Evolutionary conservation across 2,797 vertebrate genomes (phyloP).

Genomic region (Craterocephalus amniculus): DNA sequence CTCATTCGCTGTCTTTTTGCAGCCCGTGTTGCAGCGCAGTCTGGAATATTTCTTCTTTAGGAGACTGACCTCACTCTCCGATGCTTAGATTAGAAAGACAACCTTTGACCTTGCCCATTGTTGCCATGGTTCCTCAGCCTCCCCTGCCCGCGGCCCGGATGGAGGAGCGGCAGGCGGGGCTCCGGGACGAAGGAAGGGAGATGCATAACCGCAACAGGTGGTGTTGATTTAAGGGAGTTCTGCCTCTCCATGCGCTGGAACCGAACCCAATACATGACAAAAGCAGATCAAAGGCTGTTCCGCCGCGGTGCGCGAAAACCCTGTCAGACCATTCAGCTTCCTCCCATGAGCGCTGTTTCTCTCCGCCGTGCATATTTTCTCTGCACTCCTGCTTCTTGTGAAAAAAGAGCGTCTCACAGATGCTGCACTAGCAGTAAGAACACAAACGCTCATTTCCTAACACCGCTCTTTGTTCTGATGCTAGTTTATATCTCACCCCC

Average conservation of each 20-base stretch:
- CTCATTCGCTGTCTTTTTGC: constrained; percentile 3
- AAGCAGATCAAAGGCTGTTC: constrained; percentile 78
- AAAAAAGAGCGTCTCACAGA: constrained; percentile 72
- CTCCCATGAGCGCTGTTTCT: constrained; percentile 65
- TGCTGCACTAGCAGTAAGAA: constrained; percentile 67
- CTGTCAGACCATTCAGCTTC: constrained; percentile 73
- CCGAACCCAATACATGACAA: constrained; percentile 76
- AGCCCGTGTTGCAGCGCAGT: constrained; percentile 24
- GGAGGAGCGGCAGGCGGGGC: constrained; percentile 42
- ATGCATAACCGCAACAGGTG: constrained; percentile 82
- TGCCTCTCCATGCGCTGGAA: constrained; percentile 72
- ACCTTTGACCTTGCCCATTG: constrained; percentile 75
- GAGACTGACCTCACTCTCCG: constrained; percentile 72
- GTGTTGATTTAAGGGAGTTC: constrained; percentile 80
- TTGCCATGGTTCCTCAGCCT: constrained; percentile 79
- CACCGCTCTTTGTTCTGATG: constrained; percentile 61
- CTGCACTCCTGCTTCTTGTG: constrained; percentile 37
- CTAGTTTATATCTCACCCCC: constrained; percentile 42
- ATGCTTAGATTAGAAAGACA: constrained; percentile 71
- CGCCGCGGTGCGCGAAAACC: constrained; percentile 69
- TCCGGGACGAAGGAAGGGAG: constrained; percentile 31
- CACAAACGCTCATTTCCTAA: constrained; percentile 76
- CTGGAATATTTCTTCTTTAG: constrained; percentile 55
- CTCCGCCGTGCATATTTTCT: constrained; percentile 51
- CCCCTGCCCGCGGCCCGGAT: constrained; percentile 48